Percentiles rank a stretch among this genome's conserved stretches.
Conservation (phyloP, 2,888 invertebrate genomes). For the Athripsodes cinereus region DNA sequence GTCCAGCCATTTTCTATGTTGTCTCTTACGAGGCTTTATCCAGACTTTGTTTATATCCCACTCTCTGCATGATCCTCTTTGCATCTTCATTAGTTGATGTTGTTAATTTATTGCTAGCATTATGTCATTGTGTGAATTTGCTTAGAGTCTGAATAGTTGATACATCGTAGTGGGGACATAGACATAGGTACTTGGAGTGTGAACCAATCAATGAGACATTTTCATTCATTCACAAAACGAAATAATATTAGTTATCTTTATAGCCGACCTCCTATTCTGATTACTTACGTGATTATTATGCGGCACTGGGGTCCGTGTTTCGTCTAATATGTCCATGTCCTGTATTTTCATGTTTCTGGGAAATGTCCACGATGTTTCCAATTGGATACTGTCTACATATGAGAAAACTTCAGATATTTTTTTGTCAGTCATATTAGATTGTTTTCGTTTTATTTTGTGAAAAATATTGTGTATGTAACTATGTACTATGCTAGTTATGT, state of each 20-base stretch:
- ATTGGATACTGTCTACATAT: too few species aligned
- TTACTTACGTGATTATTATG: not conserved
- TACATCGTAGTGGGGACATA: not conserved
- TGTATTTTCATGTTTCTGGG: too few species aligned
- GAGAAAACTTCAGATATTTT: too few species aligned
- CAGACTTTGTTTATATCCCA: not conserved
- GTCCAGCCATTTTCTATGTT: slow-evolving; percentile 44
- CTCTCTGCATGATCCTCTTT: not conserved
- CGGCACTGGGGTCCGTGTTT: too few species aligned
- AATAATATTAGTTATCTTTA: not conserved
- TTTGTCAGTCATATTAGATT: too few species aligned
- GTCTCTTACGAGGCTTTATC: slow-evolving; percentile 27
- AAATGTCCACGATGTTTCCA: too few species aligned
- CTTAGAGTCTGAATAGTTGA: too few species aligned
- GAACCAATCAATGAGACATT: slow-evolving; percentile 8
- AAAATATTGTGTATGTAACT: too few species aligned
- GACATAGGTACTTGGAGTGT: not conserved
- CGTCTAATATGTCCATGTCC: too few species aligned
- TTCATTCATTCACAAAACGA: slow-evolving; percentile 9
- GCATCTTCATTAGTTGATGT: not conserved
- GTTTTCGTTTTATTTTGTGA: too few species aligned
- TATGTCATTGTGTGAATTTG: not conserved
- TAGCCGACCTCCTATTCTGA: not conserved
- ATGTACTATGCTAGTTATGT: too few species aligned
- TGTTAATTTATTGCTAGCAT: not conserved